These are phyloP conservation scores for Dioctria linearis DNA, from an alignment of 2,888 invertebrate genomes.

Conservation along the genomic window DNA sequence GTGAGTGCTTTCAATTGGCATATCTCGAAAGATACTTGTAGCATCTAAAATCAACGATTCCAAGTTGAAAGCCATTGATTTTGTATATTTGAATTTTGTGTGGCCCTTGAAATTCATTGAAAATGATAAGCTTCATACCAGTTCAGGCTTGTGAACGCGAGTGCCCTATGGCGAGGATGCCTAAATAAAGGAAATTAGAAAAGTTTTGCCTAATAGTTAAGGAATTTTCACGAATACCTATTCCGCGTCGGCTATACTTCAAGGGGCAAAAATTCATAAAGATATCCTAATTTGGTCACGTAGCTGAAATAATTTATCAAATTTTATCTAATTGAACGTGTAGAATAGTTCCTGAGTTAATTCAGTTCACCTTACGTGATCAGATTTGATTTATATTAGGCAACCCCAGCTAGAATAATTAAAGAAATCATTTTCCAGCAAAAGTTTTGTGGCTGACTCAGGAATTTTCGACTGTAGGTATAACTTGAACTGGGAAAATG, in stretches of 20 bases:
- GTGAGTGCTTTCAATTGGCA: too few species aligned
- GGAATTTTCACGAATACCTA: background rate
- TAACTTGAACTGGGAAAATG: background rate
- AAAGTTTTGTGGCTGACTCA: conserved; percentile 24
- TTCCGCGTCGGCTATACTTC: background rate
- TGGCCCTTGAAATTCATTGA: too few species aligned
- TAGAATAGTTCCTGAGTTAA: conserved; percentile 48
- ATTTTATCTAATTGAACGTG: conserved; percentile 50
- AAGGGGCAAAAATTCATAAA: conserved; percentile 36
- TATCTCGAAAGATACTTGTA: too few species aligned
- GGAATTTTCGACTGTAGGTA: background rate
- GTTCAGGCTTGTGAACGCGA: background rate
- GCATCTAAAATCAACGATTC: too few species aligned
- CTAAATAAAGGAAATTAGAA: conserved; percentile 3
- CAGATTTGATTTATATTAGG: conserved; percentile 40
- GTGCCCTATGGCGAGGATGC: background rate
- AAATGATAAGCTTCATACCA: too few species aligned
- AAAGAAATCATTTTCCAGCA: conserved; percentile 49
- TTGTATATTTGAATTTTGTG: too few species aligned
- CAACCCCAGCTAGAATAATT: conserved; percentile 21
- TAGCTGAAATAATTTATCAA: conserved; percentile 44
- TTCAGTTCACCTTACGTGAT: conserved; percentile 42
- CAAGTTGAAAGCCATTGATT: too few species aligned
- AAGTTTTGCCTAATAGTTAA: conserved; percentile 12
- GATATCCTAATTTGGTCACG: conserved; percentile 46